Evolutionary conservation across 2,888 invertebrate genomes (phyloP), one percentile per base, ranked within the genome.

Genomic region (Ectemnius cavifrons): DNA sequence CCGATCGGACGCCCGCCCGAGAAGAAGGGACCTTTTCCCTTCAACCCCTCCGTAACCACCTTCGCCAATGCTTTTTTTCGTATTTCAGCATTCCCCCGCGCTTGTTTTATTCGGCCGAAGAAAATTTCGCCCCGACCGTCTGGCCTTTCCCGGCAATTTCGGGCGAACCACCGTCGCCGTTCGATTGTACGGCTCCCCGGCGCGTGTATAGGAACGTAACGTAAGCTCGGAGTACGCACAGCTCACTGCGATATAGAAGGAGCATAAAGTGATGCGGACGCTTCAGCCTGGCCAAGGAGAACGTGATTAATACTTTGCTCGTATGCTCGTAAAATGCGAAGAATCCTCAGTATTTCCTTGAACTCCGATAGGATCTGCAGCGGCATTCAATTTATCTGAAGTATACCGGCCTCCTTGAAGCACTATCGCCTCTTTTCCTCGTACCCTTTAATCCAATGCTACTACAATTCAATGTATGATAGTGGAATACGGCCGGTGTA

Each of bases 1-100:
- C 75, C 60, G 79, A 75, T 78, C 76, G 79, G 73, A 70, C 76
- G 71, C 65, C 68, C 69, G 74, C 52, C 37, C 71, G 62, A 78
- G 67, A 74, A 76, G 62, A 67, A 80, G 69, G 59, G 71, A 73
- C 62, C 59, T 66, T 37, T 37, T 75, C 73, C 68, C 62, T 60
- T 70, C 61, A 56, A 49, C 62, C 71, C 49, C 73, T 64, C 57
- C 58, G 60, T 65, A 4, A 52, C 58, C 2, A 28, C 67, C 37
- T 57, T 52, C 52, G 57, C 16, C 70, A 20, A 14, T 45, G 56
- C 57, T 57, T 72, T 72, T 67, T 76, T 77, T 71, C 59, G 47
- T 71, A 63, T 76, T 77, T 63, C 72, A 52, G 63, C 63, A 66
- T 76, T 37, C 37, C 37, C 69, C 18, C 52, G 18, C 28, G 18